Conservation (phyloP, 2,888 invertebrate genomes). For the Cerastoderma edule region DNA sequence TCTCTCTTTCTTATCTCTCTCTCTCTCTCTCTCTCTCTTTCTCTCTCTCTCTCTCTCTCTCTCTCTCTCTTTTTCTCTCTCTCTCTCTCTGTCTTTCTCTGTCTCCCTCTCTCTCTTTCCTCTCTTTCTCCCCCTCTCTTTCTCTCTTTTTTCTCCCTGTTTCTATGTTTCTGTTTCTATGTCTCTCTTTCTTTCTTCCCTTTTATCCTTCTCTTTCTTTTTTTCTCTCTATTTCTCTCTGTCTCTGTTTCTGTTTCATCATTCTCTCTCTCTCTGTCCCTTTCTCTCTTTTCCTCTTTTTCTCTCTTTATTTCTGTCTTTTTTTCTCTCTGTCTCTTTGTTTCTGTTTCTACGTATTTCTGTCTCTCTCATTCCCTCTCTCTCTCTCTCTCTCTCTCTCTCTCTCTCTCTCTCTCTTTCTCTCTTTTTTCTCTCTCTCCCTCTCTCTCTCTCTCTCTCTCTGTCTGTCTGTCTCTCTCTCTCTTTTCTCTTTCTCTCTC, state of each 20-base stretch:
- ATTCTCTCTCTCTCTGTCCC: background rate
- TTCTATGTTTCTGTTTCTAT: background rate
- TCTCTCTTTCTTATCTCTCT: background rate
- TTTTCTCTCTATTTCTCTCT: background rate
- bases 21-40: conserved; percentile 2
- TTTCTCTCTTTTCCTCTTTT: background rate
- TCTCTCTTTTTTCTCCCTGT: background rate
- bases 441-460: background rate
- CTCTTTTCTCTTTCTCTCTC: too few species aligned
- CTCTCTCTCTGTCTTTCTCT: too few species aligned
- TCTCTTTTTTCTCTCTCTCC: background rate
- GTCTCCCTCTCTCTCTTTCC: background rate
- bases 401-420: background rate
- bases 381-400: conserved; percentile 1
- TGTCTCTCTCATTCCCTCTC: background rate
- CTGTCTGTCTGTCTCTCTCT: background rate
- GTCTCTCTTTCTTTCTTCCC: background rate
- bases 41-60: conserved; percentile 4
- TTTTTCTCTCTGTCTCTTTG: background rate
- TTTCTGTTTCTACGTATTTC: background rate
- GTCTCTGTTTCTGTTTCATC: background rate
- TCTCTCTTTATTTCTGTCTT: background rate
- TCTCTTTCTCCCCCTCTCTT: background rate
- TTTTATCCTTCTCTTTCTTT: background rate
- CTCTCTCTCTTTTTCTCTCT: conserved; percentile 3